Percentiles rank a stretch among this genome's conserved stretches.
Evolutionary conservation across 2,888 invertebrate species (phyloP).

Genomic region (Catonia carolina): DNA sequence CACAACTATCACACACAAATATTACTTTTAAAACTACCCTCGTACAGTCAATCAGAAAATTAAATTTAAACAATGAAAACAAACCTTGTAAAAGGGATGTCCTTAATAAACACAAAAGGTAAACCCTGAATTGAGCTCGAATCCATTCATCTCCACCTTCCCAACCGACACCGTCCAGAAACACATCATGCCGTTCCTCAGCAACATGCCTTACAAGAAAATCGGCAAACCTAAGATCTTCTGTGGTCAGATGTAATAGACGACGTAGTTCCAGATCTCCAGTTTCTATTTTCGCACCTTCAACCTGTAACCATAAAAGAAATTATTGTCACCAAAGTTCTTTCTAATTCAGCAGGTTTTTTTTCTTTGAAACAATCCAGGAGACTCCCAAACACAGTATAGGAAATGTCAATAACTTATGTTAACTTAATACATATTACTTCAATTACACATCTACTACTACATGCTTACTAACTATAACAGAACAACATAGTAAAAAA

Average conservation of each 20-base stretch:
- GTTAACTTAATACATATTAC: too few species aligned
- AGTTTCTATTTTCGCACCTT: conserved; percentile 76
- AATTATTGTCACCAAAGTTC: conserved; percentile 12
- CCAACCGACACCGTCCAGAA: conserved; percentile 67
- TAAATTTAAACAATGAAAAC: conserved; percentile 14
- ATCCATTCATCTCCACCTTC: conserved; percentile 97
- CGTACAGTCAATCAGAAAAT: too few species aligned
- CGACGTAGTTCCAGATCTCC: conserved; percentile 68
- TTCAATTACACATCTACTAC: too few species aligned
- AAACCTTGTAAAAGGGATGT: conserved; percentile 65
- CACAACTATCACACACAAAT: too few species aligned
- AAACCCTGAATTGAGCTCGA: conserved; percentile 85
- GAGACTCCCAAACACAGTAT: too few species aligned
- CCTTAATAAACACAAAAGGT: conserved; percentile 71
- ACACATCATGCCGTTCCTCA: conserved; percentile 59
- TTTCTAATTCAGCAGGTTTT: too few species aligned
- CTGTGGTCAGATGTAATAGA: conserved; percentile 82
- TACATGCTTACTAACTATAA: too few species aligned
- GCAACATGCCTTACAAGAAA: conserved; percentile 71
- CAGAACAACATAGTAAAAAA: too few species aligned
- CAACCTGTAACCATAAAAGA: conserved; percentile 48
- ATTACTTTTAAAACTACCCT: too few species aligned
- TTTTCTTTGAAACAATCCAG: too few species aligned
- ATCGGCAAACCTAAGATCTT: conserved; percentile 92
- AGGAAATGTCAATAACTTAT: too few species aligned